Conservation (phyloP, 2,888 invertebrate genomes). For the Boloria euphrosyne region DNA sequence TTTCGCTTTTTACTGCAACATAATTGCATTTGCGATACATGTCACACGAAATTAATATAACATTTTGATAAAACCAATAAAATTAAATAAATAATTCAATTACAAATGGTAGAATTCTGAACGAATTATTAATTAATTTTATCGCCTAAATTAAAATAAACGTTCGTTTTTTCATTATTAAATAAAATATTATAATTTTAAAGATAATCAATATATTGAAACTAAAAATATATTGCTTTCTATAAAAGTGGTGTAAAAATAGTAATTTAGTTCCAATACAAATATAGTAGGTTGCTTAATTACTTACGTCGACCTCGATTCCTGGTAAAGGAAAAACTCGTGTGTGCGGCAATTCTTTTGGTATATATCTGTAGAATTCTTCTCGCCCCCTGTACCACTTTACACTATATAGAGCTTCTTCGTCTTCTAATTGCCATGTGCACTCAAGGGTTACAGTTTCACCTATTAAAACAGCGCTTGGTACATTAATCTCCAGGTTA, state of each 20-base stretch:
- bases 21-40: background rate
- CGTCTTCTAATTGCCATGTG: slow-evolving; percentile 87
- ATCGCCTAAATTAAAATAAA: slow-evolving; percentile 12
- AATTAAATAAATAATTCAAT: slow-evolving; percentile 14
- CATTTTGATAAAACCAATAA: background rate
- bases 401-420: slow-evolving; percentile 88
- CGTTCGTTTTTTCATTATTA: slow-evolving; percentile 9
- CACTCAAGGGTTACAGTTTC: slow-evolving; percentile 89
- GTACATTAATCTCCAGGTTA: slow-evolving; percentile 87
- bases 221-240: background rate
- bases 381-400: slow-evolving; percentile 91
- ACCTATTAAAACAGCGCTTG: slow-evolving; percentile 86
- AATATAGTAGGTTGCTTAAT: background rate
- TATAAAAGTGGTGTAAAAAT: background rate
- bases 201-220: background rate
- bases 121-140: slow-evolving; percentile 15
- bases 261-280: background rate
- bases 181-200: background rate
- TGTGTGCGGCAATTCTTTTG: slow-evolving; percentile 89
- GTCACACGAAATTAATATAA: background rate
- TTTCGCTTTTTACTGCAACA: slow-evolving; percentile 3
- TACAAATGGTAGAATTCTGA: slow-evolving; percentile 2
- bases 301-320: slow-evolving; percentile 88
- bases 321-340: slow-evolving; percentile 87
- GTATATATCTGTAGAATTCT: slow-evolving; percentile 91